Evolutionary conservation across 2,797 vertebrate species (phyloP).

Genomic region (Microchirus variegatus): DNA sequence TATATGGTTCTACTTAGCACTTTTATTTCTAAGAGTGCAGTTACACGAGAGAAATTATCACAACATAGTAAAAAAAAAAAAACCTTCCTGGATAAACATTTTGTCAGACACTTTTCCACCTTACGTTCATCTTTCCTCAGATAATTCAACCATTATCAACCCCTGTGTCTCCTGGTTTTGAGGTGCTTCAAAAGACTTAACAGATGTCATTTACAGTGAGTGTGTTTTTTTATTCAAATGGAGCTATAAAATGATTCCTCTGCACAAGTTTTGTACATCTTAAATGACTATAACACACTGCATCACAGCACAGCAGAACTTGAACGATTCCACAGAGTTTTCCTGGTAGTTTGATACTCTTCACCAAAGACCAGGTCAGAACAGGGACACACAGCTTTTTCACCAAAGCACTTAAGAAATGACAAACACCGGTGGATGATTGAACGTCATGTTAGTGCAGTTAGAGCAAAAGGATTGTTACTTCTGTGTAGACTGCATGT

Average conservation of each 20-base stretch:
- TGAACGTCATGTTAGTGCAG: slow-evolving; percentile 19
- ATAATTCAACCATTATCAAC: slow-evolving; percentile 2
- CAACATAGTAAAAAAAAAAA: no score
- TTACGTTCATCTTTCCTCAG: neutral
- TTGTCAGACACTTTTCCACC: neutral
- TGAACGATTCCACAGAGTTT: slow-evolving; percentile 50
- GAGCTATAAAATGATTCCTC: slow-evolving; percentile 19
- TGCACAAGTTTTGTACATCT: slow-evolving; percentile 14
- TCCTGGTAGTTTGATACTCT: slow-evolving; percentile 37
- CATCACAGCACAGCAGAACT: slow-evolving; percentile 5
- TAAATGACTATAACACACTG: slow-evolving; percentile 14
- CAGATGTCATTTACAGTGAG: slow-evolving; percentile 33
- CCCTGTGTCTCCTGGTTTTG: slow-evolving; percentile 5
- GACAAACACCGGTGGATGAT: slow-evolving; percentile 24
- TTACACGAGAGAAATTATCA: no score
- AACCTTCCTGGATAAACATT: no score
- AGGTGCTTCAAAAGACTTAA: slow-evolving; percentile 23
- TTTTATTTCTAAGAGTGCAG: no score
- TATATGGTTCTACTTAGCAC: no score
- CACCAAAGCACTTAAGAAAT: neutral
- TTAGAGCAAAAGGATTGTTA: neutral
- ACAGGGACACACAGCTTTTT: slow-evolving; percentile 3
- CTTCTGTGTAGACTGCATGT: neutral
- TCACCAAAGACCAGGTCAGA: slow-evolving; percentile 31
- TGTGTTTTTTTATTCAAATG: neutral